Base-by-base conservation (phyloP, 1,140 invertebrate genomes). In the Atta cephalotes region DNA sequence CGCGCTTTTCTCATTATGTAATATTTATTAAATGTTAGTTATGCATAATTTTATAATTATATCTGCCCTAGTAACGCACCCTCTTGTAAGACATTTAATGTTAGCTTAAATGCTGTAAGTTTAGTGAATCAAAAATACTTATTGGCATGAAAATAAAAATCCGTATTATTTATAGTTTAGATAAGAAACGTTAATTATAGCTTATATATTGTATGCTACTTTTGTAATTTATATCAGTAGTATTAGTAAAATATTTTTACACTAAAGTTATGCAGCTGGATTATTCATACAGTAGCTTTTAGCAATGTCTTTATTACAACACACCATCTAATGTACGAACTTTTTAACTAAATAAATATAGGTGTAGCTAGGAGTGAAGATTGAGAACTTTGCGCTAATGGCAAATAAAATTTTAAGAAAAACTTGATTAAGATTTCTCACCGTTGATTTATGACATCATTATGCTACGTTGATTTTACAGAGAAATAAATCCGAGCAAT, bases 371-470 rank as follows among this genome's bases (percentile, higher is more conserved):
- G 31, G 45, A n/a, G 12, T 12, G 62, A 31, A 25, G 25, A 66
- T 66, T 31, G 45, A 65, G 62, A 80, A 6, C 2, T 49, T 6
- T 4, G 16, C 7, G 78, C n/a, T 70, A 81, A 71, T 71, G 28
- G 65, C n/a, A 10, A 56, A 16, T 45, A 58, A 53, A 39, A 58
- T 81, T 81, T 70, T 70, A 5, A 39, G 51, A 81, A 81, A 81
- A 39, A 18, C 2, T 70, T 49, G 77, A 68, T 80, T 68, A 80
- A 39, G n/a, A 10, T 7, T 49, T 35, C 35, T n/a, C 49, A 21
- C 49, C 21, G 65, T 3, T 58, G 62, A 80, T 80, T 80, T 80
- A 80, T 35, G n/a, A n/a, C 45, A 10, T 53, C 45, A 80, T 81
- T 81, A 81, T 71, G 25, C 35, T 31, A n/a, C 14, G 49, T 35